Conservation (phyloP, 1,140 invertebrate species). For the Platyscapa corneri region DNA sequence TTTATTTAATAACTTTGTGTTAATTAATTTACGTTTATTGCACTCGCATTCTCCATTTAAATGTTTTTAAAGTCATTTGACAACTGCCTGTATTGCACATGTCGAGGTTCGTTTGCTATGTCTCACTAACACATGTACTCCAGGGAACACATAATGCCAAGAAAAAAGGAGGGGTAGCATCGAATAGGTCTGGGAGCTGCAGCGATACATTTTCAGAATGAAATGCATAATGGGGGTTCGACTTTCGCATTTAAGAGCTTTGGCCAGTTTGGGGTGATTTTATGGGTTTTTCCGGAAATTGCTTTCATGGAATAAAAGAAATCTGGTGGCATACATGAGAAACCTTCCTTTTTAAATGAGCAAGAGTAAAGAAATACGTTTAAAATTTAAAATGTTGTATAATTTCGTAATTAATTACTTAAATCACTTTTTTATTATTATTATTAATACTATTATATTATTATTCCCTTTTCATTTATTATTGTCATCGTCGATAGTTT, state of each 20-base stretch:
- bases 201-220: not conserved
- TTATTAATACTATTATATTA: too few relatives aligned
- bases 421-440: not conserved
- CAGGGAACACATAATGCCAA: not conserved
- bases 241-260: constrained; percentile 23
- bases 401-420: not conserved
- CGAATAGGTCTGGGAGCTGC: not conserved
- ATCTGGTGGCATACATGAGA: not conserved
- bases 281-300: constrained; percentile 48
- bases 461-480: too few relatives aligned
- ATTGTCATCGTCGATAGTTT: too few relatives aligned
- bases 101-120: not conserved
- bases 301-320: constrained; percentile 7
- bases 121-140: not conserved
- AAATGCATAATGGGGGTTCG: constrained; percentile 14
- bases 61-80: not conserved
- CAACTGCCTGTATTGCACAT: not conserved
- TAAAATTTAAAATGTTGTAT: not conserved
- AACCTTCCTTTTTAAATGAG: not conserved
- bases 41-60: not conserved
- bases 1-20: too few relatives aligned
- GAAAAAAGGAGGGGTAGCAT: not conserved
- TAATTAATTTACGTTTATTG: not conserved
- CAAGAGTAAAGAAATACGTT: not conserved
- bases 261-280: constrained; percentile 33